Conservation (phyloP, 1,140 invertebrate species). For the Lepidurus packardi region DNA sequence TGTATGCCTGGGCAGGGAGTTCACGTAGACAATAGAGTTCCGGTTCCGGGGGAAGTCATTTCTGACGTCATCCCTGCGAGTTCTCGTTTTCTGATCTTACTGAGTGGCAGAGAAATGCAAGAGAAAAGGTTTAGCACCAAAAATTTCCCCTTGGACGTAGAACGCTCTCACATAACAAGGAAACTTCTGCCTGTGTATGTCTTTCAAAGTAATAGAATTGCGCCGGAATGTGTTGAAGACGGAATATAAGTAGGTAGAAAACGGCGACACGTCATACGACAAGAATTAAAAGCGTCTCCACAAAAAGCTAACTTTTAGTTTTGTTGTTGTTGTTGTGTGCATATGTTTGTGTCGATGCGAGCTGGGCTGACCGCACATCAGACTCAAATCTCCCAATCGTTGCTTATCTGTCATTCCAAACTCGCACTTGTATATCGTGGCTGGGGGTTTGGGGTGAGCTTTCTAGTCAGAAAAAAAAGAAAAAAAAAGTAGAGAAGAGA, state of each 20-base stretch:
- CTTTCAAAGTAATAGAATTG: too few species aligned
- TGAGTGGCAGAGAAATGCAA: not conserved
- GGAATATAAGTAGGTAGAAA: too few species aligned
- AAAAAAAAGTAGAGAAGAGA: conserved; percentile 6
- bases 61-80: not conserved
- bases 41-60: conserved; percentile 1
- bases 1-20: not conserved
- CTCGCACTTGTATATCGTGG: not conserved
- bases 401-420: not conserved
- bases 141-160: not conserved
- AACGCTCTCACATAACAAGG: not conserved
- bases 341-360: not conserved
- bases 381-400: not conserved
- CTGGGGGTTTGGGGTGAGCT: not conserved
- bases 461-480: not conserved
- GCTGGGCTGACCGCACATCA: not conserved
- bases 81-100: not conserved
- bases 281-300: not conserved
- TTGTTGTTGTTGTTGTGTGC: not conserved
- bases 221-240: too few species aligned
- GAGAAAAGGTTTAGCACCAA: not conserved
- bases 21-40: not conserved
- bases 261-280: not conserved
- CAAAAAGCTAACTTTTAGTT: conserved; percentile 1
- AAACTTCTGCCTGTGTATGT: not conserved